Evolutionary conservation across 2,797 vertebrate species (phyloP).

Genomic region (Arnoldichthys spilopterus): DNA sequence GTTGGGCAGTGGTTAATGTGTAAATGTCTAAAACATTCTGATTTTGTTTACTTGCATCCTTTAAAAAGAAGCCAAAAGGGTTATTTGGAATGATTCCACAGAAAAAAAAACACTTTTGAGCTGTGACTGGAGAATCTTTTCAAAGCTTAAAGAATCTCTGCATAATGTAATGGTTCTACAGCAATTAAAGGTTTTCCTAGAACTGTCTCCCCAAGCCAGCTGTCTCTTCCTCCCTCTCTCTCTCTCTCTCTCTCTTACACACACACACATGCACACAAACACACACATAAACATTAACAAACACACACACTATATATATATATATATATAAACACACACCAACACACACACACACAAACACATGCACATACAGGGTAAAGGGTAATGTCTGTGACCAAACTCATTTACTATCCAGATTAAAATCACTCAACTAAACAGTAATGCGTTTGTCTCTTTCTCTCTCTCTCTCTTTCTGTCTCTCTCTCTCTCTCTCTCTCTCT

Average conservation of each 20-base stretch:
- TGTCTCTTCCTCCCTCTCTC: not conserved
- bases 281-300: slow-evolving; percentile 20
- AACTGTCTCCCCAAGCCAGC: not conserved
- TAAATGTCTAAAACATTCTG: no score
- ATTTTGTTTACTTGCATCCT: no score
- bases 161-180: not conserved
- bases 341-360: no score
- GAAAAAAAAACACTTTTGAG: not conserved
- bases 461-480: slow-evolving; percentile 56
- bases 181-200: not conserved
- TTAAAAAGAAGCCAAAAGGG: not conserved
- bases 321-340: no score
- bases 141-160: not conserved
- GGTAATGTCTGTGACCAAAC: slow-evolving; percentile 57
- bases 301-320: no score
- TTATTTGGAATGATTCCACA: not conserved
- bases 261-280: no score
- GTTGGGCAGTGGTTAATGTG: not conserved
- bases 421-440: slow-evolving; percentile 68
- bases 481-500: slow-evolving; percentile 54
- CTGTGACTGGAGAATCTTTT: not conserved
- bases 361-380: slow-evolving; percentile 15
- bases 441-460: slow-evolving; percentile 58
- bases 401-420: slow-evolving; percentile 74
- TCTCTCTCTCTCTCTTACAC: slow-evolving; percentile 6